Conservation (phyloP, 2,888 invertebrate genomes). For the Drosophila borborema region DNA sequence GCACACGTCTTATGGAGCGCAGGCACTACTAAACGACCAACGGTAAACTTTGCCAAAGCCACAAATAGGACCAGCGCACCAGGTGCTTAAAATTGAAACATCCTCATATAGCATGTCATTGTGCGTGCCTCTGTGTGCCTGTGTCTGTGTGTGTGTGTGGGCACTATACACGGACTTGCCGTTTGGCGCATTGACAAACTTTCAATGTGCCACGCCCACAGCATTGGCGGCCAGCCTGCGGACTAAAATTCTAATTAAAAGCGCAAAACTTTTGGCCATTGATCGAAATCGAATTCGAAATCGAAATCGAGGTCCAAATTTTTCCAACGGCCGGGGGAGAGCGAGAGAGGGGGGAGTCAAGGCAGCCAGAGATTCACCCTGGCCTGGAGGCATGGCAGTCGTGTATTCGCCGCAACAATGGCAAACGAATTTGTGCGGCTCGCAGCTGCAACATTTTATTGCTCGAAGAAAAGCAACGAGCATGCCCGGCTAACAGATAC, state of each 20-base stretch:
- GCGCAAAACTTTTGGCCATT: slow-evolving; percentile 65
- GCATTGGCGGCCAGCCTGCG: slow-evolving; percentile 58
- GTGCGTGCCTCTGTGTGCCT: background rate
- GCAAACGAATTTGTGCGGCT: slow-evolving; percentile 20
- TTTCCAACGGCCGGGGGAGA: slow-evolving; percentile 12
- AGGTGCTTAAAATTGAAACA: slow-evolving; percentile 48
- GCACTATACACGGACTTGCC: slow-evolving; percentile 14
- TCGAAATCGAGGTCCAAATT: slow-evolving; percentile 54
- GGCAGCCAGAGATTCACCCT: too few relatives aligned
- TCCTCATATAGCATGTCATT: slow-evolving; percentile 21
- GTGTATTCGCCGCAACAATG: slow-evolving; percentile 17
- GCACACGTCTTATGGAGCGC: slow-evolving; percentile 4
- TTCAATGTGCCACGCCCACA: slow-evolving; percentile 28
- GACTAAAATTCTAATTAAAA: slow-evolving; percentile 77
- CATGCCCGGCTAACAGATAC: background rate
- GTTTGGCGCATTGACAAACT: slow-evolving; percentile 43
- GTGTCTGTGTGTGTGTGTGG: slow-evolving; percentile 18
- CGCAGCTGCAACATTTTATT: slow-evolving; percentile 24
- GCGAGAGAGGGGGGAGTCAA: too few relatives aligned
- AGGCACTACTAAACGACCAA: slow-evolving; percentile 38
- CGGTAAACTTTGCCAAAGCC: slow-evolving; percentile 45
- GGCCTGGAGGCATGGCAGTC: slow-evolving; percentile 5
- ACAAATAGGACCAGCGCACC: slow-evolving; percentile 36
- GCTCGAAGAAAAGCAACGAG: background rate
- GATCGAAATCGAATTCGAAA: slow-evolving; percentile 63